phyloP scores from a whole-genome alignment of 2,888 invertebrate species.

The Leucoptera coffeella region DNA sequence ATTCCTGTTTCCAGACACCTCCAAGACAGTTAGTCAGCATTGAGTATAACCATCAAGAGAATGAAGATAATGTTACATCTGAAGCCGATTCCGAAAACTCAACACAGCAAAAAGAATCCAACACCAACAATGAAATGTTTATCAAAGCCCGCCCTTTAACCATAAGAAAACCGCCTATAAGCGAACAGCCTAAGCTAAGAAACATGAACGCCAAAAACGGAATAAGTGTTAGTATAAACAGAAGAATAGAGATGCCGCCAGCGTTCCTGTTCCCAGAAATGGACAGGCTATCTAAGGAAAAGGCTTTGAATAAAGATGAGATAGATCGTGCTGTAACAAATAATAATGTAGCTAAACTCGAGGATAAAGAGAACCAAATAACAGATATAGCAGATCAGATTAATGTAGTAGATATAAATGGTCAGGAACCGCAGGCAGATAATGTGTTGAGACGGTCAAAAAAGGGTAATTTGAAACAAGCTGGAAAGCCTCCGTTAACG shows the following conservation, averaged over 20 bases:
- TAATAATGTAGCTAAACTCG: slow-evolving; percentile 32
- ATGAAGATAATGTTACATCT: slow-evolving; percentile 17
- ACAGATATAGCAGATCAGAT: slow-evolving; percentile 45
- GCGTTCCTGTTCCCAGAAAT: slow-evolving; percentile 75
- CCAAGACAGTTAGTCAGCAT: slow-evolving; percentile 46
- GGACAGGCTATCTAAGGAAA: slow-evolving; percentile 54
- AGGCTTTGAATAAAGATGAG: slow-evolving; percentile 27
- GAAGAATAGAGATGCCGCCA: slow-evolving; percentile 78
- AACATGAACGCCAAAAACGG: slow-evolving; percentile 51
- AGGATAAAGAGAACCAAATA: slow-evolving; percentile 31
- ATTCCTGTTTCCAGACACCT: slow-evolving; percentile 44
- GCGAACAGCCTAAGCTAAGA: slow-evolving; percentile 73
- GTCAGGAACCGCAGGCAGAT: slow-evolving; percentile 51
- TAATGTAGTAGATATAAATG: slow-evolving; percentile 42
- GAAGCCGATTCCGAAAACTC: slow-evolving; percentile 25
- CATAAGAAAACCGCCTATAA: slow-evolving; percentile 75
- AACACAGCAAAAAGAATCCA: slow-evolving; percentile 37
- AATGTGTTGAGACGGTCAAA: slow-evolving; percentile 60
- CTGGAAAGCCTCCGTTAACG: slow-evolving; percentile 65
- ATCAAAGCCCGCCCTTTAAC: slow-evolving; percentile 80
- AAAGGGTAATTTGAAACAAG: slow-evolving; percentile 75
- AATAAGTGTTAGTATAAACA: slow-evolving; percentile 62
- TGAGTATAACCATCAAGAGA: slow-evolving; percentile 22
- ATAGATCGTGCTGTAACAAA: slow-evolving; percentile 31
- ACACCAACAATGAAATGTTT: slow-evolving; percentile 33